Percentiles rank a stretch among this genome's conserved stretches.
Conservation (phyloP, 2,113 vertebrate species). For the Neodon shergylaensis region DNA sequence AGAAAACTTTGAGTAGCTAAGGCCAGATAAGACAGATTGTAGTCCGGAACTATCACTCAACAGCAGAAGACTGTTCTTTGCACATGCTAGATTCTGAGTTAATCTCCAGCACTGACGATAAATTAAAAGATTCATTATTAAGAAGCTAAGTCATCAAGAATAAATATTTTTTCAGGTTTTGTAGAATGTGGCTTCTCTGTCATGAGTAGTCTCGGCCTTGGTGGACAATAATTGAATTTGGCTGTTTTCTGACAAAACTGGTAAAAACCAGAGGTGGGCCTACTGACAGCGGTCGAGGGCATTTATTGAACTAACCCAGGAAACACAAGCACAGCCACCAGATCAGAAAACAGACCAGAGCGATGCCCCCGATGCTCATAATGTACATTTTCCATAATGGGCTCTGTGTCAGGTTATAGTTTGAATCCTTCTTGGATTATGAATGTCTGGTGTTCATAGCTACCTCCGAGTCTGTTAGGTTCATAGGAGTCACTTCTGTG, state of each 20-base stretch:
- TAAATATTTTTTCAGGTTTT: background rate
- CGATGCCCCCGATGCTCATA: background rate
- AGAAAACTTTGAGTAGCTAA: background rate
- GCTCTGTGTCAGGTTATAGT: background rate
- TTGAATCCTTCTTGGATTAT: background rate
- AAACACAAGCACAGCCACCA: constrained; percentile 2
- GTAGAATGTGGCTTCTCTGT: background rate
- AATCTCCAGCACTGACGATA: background rate
- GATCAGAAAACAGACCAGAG: constrained; percentile 63
- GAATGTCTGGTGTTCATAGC: background rate
- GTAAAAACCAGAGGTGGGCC: background rate
- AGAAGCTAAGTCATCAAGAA: background rate
- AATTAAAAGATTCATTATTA: background rate
- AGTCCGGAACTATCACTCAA: background rate
- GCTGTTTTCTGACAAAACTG: constrained; percentile 39
- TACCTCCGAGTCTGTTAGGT: background rate
- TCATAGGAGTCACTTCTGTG: background rate
- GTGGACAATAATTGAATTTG: background rate
- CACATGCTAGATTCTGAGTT: background rate
- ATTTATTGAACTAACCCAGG: constrained; percentile 1
- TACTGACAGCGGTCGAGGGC: background rate
- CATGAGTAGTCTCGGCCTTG: background rate
- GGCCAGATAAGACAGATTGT: background rate
- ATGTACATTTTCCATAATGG: background rate
- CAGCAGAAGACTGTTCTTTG: background rate